Percentiles rank a stretch among this genome's conserved stretches.
Conservation (phyloP, 2,113 vertebrate genomes). For the Carollia perspicillata region DNA sequence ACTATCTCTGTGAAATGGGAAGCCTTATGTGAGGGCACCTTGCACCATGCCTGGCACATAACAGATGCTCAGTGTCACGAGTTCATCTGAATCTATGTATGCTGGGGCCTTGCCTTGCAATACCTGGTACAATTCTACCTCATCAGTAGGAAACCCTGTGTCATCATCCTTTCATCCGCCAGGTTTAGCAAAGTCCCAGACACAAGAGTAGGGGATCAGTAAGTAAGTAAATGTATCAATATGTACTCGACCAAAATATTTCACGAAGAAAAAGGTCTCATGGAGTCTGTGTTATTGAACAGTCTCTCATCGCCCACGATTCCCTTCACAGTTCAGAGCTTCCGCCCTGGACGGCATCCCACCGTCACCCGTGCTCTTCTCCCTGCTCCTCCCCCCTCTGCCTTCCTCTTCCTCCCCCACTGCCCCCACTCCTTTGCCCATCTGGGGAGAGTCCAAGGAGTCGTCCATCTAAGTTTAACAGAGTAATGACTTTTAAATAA, state of each 20-base stretch:
- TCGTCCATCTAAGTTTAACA: slow-evolving; percentile 79
- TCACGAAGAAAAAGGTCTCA: background rate
- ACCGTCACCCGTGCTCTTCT: background rate
- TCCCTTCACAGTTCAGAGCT: background rate
- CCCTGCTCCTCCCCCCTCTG: background rate
- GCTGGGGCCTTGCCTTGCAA: background rate
- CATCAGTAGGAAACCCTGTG: background rate
- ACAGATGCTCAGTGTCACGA: background rate
- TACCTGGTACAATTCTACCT: background rate
- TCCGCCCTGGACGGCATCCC: background rate
- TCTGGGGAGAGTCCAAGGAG: slow-evolving; percentile 77
- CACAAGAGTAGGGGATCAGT: background rate
- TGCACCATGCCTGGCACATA: background rate
- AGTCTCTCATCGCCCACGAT: background rate
- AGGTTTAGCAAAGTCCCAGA: background rate
- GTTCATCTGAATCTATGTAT: background rate
- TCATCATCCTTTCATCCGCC: background rate
- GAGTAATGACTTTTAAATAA: slow-evolving; percentile 83
- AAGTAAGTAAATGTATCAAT: background rate
- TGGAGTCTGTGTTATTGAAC: background rate
- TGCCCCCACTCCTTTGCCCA: slow-evolving; percentile 53
- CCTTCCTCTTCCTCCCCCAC: background rate
- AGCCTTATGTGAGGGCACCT: background rate
- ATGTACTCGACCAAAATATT: background rate
- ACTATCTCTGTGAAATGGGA: background rate